Base-by-base conservation (phyloP, 2,888 invertebrate genomes). In the Agriopis leucophaearia region DNA sequence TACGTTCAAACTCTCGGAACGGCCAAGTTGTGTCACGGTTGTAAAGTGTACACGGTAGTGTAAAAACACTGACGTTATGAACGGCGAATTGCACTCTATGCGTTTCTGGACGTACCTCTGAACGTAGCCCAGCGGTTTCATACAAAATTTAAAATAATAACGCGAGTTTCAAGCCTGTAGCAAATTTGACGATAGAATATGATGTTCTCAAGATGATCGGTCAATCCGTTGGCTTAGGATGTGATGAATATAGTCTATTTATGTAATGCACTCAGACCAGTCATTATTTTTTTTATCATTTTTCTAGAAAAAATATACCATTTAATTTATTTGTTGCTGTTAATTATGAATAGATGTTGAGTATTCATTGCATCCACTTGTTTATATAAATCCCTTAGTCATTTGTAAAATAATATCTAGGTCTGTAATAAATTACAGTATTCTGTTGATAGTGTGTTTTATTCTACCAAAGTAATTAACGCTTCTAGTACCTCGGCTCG, bases 361-460 rank as follows among this genome's bases (percentile, higher is more conserved):
- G 78, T 74, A 79, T 81, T 80, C 75, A 81, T 82, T 78, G 75
- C 82, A 84, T 81, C 80, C 79, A 67, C 76, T 84, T 78, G 72
- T 84, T 77, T 74, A 76, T 78, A 77, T 76, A 84, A 88, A 86
- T 81, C 84, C 73, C 74, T 85, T 87, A 89, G 89, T 86, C 83
- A 84, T 86, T 86, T 80, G 45, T 81, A 82, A 81, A 80, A 80
- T 83, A 83, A 82, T 80, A 78, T 78, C 74, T 91, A 92, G 91
- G 89, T 89, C 88, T 89, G 89, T 90, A 92, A 91, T 89, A 92
- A 92, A 92, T 93, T 92, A 88, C 92, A 93, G 93, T 93, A 92
- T 92, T 92, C 87, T 89, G 87, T 88, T 78, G 57, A 82, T 65
- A 56, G 72, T 66, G 68, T 71, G 73, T 80, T 77, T 76, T 79